A percentile compares a stretch with the other conserved stretches of the same genome.
phyloP scores from a whole-genome alignment of 2,113 vertebrate species.

The Anoplopoma fimbria region DNA sequence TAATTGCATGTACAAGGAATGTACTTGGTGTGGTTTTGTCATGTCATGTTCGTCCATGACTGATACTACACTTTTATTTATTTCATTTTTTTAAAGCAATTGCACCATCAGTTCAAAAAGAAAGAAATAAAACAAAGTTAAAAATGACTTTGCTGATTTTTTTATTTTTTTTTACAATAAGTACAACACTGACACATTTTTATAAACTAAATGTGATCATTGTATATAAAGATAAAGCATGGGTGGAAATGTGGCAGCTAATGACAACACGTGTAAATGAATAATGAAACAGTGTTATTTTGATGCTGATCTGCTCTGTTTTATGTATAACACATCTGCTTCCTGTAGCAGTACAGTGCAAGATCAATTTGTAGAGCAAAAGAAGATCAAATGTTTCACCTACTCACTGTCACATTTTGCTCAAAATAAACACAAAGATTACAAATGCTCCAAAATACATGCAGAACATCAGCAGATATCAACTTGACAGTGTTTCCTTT shows the following conservation, averaged over 20 bases:
- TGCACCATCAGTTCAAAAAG: not conserved
- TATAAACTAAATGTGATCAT: slow-evolving; percentile 11
- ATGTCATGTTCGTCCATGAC: slow-evolving; percentile 30
- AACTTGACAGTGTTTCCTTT: slow-evolving; percentile 43
- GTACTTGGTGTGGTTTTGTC: slow-evolving; percentile 16
- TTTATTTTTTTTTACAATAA: not conserved
- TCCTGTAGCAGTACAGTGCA: slow-evolving; percentile 30
- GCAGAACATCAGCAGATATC: slow-evolving; percentile 38
- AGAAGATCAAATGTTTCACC: slow-evolving; percentile 71
- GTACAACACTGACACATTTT: not conserved
- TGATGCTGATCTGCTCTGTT: slow-evolving; percentile 38
- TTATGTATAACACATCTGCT: slow-evolving; percentile 39
- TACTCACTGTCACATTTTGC: slow-evolving; percentile 49
- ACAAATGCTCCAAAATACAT: slow-evolving; percentile 51
- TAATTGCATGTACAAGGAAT: slow-evolving; percentile 39
- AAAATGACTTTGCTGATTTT: not conserved
- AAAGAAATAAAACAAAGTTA: not conserved
- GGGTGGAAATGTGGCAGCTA: slow-evolving; percentile 32
- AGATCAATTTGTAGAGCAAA: slow-evolving; percentile 71
- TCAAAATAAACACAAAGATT: slow-evolving; percentile 60
- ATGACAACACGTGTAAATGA: slow-evolving; percentile 38
- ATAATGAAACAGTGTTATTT: slow-evolving; percentile 34
- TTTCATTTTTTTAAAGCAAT: not conserved
- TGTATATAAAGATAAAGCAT: slow-evolving; percentile 16
- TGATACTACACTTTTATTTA: slow-evolving; percentile 18